Percentiles rank a stretch among this genome's conserved stretches.
These are phyloP conservation scores for Dinomys branickii DNA, from an alignment of 2,113 vertebrate genomes.

Conservation along the genomic window DNA sequence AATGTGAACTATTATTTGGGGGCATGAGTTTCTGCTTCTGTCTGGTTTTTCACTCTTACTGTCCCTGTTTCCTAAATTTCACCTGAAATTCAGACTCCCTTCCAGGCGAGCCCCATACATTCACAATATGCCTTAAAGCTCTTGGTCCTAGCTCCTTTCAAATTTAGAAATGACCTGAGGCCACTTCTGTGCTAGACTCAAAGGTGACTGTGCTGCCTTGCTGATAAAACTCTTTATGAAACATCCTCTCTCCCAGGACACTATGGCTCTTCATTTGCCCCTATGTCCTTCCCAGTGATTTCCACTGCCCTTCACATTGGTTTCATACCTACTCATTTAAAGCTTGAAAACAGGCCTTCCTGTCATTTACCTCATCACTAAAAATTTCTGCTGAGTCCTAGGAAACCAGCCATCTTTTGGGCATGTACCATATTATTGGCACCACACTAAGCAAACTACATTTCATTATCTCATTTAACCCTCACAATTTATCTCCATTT, in stretches of 20 bases:
- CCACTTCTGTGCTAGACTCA: background rate
- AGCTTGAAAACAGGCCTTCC: background rate
- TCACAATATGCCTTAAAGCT: background rate
- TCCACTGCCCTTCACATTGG: background rate
- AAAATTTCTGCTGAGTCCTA: background rate
- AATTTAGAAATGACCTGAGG: slow-evolving; percentile 24
- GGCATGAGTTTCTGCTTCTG: background rate
- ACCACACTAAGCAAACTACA: background rate
- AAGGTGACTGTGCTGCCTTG: background rate
- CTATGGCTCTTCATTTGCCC: background rate
- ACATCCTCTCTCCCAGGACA: background rate
- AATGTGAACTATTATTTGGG: background rate
- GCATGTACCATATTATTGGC: background rate
- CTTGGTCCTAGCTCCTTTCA: background rate
- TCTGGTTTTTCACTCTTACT: slow-evolving; percentile 35
- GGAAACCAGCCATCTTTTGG: slow-evolving; percentile 13
- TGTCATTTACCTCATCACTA: background rate
- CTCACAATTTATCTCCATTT: background rate
- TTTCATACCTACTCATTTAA: background rate
- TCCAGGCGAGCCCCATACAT: no score
- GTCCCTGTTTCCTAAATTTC: background rate
- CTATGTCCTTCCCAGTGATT: background rate
- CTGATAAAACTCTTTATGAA: slow-evolving; percentile 20
- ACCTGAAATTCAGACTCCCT: background rate
- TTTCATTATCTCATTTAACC: background rate